phyloP scores from a whole-genome alignment of 1,140 invertebrate genomes.

The Mesaphorura yosii region DNA sequence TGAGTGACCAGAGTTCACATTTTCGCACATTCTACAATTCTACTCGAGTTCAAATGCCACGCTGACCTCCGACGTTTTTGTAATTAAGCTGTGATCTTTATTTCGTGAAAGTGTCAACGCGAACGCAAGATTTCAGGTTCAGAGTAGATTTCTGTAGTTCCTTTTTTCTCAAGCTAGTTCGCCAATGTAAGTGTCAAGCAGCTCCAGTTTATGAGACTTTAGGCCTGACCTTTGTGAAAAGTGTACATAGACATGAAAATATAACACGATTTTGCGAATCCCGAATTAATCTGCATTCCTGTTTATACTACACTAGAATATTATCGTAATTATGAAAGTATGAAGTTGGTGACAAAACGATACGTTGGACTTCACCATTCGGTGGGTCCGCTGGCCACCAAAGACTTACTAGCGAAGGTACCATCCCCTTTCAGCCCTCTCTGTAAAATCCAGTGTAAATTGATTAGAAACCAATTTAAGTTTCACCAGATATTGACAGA shows the following conservation, averaged over 20 bases:
- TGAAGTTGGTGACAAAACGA: slow-evolving; percentile 75
- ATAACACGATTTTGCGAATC: background rate
- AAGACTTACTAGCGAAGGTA: slow-evolving; percentile 44
- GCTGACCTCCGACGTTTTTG: no score
- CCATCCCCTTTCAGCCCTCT: slow-evolving; percentile 1
- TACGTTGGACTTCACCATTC: slow-evolving; percentile 79
- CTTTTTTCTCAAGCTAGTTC: background rate
- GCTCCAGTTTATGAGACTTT: no score
- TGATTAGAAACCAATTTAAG: background rate
- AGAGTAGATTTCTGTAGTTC: background rate
- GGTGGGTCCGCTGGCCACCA: slow-evolving; percentile 57
- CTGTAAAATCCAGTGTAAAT: background rate
- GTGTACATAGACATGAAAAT: background rate
- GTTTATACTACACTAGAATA: no score
- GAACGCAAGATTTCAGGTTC: no score
- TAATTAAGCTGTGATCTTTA: no score
- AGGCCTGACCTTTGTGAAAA: slow-evolving; percentile 1
- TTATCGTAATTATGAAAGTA: slow-evolving; percentile 39
- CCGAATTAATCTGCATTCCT: background rate
- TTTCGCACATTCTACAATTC: no score
- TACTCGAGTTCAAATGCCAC: no score
- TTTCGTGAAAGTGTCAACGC: no score
- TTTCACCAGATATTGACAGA: background rate
- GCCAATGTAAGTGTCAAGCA: no score
- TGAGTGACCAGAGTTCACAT: no score